phyloP scores from a whole-genome alignment of 92 coral and sea anemone species.

The Epizoanthus ramosus region DNA sequence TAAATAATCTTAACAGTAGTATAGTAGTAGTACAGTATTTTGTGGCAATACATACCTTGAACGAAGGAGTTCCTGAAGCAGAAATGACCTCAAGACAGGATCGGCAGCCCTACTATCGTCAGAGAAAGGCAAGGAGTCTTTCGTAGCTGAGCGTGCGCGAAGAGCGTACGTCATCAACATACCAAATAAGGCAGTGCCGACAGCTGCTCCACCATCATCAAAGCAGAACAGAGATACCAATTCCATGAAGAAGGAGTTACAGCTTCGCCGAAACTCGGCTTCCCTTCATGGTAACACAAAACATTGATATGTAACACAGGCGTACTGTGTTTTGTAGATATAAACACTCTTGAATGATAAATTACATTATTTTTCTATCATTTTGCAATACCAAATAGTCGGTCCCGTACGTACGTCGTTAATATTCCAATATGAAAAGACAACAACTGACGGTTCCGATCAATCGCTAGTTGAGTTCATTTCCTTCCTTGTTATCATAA shows the following conservation, averaged over 20 bases:
- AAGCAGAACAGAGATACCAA: slow-evolving; percentile 27
- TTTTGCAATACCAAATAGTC: no score
- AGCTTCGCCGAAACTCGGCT: slow-evolving; percentile 10
- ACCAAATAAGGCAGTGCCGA: not conserved
- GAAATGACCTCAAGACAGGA: slow-evolving; percentile 23
- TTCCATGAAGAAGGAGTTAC: slow-evolving; percentile 30
- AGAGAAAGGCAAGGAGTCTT: slow-evolving; percentile 12
- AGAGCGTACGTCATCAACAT: slow-evolving; percentile 27
- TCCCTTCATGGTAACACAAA: slow-evolving; percentile 28
- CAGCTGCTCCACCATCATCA: not conserved
- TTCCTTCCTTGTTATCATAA: no score
- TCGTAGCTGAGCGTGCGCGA: slow-evolving; percentile 17
- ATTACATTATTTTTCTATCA: no score
- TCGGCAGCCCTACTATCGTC: not conserved
- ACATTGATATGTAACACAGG: no score
- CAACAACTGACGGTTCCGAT: no score
- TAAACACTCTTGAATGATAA: no score
- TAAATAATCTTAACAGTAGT: not conserved
- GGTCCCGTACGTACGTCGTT: no score
- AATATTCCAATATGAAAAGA: no score
- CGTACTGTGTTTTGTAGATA: no score
- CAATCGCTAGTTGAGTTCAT: no score
- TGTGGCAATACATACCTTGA: not conserved
- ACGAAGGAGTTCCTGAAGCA: slow-evolving; percentile 9
- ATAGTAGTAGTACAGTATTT: no score